These are phyloP conservation scores for Agriopis aurantiaria DNA, from an alignment of 2,888 invertebrate genomes.

Conservation along the genomic window DNA sequence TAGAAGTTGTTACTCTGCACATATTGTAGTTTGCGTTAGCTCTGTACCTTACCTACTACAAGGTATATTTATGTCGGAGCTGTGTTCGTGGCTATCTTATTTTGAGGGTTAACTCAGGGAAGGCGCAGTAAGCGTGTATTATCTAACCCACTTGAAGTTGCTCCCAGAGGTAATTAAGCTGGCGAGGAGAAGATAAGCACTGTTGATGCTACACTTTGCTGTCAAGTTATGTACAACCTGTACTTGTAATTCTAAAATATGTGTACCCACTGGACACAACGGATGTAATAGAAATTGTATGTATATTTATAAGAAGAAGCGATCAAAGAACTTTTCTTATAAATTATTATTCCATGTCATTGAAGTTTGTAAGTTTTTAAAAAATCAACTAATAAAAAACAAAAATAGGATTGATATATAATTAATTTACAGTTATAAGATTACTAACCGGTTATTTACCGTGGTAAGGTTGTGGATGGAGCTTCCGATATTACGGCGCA, in stretches of 20 bases:
- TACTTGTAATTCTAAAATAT: constrained; percentile 4
- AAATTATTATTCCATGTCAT: too few relatives aligned
- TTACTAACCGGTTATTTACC: too few relatives aligned
- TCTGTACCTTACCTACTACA: constrained; percentile 20
- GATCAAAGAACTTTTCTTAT: too few relatives aligned
- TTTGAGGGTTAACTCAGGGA: constrained; percentile 28
- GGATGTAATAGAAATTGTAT: too few relatives aligned
- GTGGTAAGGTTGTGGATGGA: too few relatives aligned
- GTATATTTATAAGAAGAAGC: too few relatives aligned
- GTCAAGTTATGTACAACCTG: constrained; percentile 18
- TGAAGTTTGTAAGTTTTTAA: too few relatives aligned
- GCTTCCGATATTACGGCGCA: too few relatives aligned
- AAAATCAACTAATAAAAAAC: too few relatives aligned
- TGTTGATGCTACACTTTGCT: constrained; percentile 26
- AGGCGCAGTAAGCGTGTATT: constrained; percentile 29
- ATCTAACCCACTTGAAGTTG: constrained; percentile 24
- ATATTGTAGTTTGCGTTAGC: background rate
- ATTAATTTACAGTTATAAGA: too few relatives aligned
- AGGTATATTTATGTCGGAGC: constrained; percentile 31
- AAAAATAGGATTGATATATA: too few relatives aligned
- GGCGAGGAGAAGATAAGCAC: constrained; percentile 33
- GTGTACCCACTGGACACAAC: background rate
- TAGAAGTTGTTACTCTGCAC: background rate
- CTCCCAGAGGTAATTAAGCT: constrained; percentile 36
- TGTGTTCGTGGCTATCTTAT: constrained; percentile 28